Conservation (phyloP, 92 coral and sea anemone genomes). For the Porites divaricata region DNA sequence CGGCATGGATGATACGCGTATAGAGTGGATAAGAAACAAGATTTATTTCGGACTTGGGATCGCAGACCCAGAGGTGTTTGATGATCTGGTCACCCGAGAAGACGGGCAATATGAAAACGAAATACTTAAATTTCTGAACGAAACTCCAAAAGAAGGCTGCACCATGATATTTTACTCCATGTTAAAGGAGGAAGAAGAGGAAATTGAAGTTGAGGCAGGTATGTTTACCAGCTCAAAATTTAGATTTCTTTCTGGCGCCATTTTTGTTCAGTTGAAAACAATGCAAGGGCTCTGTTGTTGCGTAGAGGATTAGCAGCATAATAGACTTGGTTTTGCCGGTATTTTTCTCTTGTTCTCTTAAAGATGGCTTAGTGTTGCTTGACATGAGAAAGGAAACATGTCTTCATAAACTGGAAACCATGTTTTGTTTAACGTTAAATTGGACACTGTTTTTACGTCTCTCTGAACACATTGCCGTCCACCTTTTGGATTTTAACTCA, state of each 20-base stretch:
- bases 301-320: not conserved
- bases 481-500: too few relatives aligned
- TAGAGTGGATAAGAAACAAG: conserved; percentile 97
- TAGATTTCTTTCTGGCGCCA: not conserved
- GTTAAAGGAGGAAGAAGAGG: conserved; percentile 96
- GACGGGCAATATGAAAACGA: conserved; percentile 92
- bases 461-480: too few relatives aligned
- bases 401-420: too few relatives aligned
- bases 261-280: not conserved
- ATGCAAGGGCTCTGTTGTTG: conserved; percentile 11
- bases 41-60: conserved; percentile 93
- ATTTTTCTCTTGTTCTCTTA: not conserved
- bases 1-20: conserved; percentile 94
- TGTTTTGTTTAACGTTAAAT: too few relatives aligned
- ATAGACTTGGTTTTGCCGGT: not conserved
- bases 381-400: too few relatives aligned
- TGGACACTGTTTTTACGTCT: too few relatives aligned
- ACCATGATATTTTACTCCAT: conserved; percentile 88
- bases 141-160: conserved; percentile 94
- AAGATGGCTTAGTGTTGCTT: not conserved
- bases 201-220: conserved; percentile 99
- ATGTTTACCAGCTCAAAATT: not conserved
- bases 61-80: conserved; percentile 96
- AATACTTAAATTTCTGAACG: conserved; percentile 91
- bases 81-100: conserved; percentile 92